phyloP scores from a whole-genome alignment of 2,888 invertebrate species.

The Himalopsyche kuldschensis region DNA sequence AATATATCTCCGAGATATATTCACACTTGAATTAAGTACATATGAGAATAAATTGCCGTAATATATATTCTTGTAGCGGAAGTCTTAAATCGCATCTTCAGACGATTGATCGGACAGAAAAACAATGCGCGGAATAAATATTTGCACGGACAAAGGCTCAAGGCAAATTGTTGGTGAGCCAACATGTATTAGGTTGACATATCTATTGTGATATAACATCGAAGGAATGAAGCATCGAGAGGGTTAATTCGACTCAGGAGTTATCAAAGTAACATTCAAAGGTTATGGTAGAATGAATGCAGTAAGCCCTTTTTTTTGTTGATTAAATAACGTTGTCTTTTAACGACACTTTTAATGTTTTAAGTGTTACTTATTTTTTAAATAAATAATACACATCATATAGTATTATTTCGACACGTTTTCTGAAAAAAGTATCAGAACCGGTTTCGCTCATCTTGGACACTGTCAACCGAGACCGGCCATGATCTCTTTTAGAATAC shows the following conservation, averaged over 20 bases:
- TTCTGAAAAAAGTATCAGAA: too few relatives aligned
- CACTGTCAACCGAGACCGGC: too few relatives aligned
- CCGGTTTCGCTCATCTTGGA: too few relatives aligned
- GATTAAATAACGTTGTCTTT: too few relatives aligned
- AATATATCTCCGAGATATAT: background rate
- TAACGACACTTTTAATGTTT: too few relatives aligned
- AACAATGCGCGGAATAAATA: slow-evolving; percentile 23
- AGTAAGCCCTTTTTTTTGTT: too few relatives aligned
- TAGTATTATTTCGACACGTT: too few relatives aligned
- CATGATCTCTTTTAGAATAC: too few relatives aligned
- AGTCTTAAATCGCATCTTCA: slow-evolving; percentile 19
- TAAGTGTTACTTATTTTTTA: too few relatives aligned
- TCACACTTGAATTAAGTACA: background rate
- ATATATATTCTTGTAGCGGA: slow-evolving; percentile 9
- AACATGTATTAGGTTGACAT: slow-evolving; percentile 4
- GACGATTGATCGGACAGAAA: slow-evolving; percentile 7
- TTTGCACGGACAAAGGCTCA: background rate
- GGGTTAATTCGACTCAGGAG: background rate
- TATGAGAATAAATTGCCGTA: background rate
- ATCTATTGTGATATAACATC: slow-evolving; percentile 5
- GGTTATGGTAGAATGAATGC: too few relatives aligned
- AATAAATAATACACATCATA: too few relatives aligned
- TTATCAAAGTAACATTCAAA: background rate
- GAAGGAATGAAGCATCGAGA: background rate
- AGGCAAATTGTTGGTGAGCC: slow-evolving; percentile 3